phyloP scores from a whole-genome alignment of 2,797 vertebrate species.

The Chelmon rostratus region DNA sequence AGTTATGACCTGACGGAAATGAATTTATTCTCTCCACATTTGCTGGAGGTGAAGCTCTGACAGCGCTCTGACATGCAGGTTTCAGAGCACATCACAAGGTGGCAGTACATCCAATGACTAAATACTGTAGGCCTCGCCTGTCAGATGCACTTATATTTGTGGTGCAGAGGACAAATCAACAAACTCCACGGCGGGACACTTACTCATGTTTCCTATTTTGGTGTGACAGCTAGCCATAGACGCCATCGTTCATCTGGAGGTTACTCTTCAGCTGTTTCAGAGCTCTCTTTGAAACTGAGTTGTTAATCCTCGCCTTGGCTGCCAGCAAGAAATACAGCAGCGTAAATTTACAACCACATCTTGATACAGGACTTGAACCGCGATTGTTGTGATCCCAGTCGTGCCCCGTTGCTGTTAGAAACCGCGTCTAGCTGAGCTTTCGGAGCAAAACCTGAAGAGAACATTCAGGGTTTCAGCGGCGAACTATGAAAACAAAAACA shows the following conservation, averaged over 20 bases:
- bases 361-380: constrained; percentile 18
- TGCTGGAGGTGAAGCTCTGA: constrained; percentile 8
- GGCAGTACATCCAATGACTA: constrained; percentile 78
- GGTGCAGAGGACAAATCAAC: constrained; percentile 21
- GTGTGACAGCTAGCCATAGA: neutral
- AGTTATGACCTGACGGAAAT: constrained; percentile 38
- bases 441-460: neutral
- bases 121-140: neutral
- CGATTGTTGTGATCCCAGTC: neutral
- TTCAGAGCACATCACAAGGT: constrained; percentile 79
- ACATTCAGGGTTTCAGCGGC: neutral
- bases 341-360: neutral
- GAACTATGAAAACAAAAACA: neutral
- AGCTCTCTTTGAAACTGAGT: constrained; percentile 12
- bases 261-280: constrained; percentile 17
- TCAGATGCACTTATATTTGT: neutral
- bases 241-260: constrained; percentile 24
- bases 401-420: neutral
- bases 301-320: constrained; percentile 16
- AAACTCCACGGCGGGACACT: constrained; percentile 9
- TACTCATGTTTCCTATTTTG: constrained; percentile 2
- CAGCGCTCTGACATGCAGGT: constrained; percentile 59
- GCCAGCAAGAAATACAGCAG: constrained; percentile 14
- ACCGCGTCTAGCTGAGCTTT: neutral
- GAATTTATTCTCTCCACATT: constrained; percentile 16